Base-by-base conservation (phyloP, 2,113 vertebrate species). In the Sinocyclocheilus maitianheensis region DNA sequence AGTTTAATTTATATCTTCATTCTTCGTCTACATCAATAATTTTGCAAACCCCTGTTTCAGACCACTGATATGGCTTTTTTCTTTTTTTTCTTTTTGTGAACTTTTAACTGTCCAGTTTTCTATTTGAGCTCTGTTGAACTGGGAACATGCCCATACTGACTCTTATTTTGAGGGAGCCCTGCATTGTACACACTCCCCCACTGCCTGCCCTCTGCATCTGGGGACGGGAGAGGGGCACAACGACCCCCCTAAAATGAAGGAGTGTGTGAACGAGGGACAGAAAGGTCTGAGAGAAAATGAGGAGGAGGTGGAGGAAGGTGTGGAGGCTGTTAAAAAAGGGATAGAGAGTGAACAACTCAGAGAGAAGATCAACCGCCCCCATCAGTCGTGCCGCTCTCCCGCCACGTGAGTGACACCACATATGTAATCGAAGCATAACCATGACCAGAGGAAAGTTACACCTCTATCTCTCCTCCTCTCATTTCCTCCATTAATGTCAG, bases 211-310 rank as follows among this genome's bases (percentile, higher is more conserved):
- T n/a, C n/a, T n/a, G 26, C 53, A 86, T 60, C 85, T 88, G 84
- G 81, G 81, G 86, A 90, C 78, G 87, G 91, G 90, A 91, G 90
- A 90, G 85, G 87, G 86, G 85, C 89, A 91, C 81, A 86, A 91
- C 26, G 11, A 8, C 22, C 84, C 14, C 91, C 86, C 91, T 90
- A 92, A 89, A 90, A 91, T 87, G 89, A 74, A 91, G 89, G 86
- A 91, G 91, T 91, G 89, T 86, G 92, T 92, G 92, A 93, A 87
- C 85, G 69, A 34, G 79, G 88, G 75, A 90, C 89, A 92, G 37
- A 88, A 91, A 92, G 89, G 88, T 91, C 90, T 90, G 85, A 12
- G 67, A 72, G 71, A 78, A n/a, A 46, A 79, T 30, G 46, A 51
- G 30, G 40, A 85, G 78, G 88, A 86, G 83, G 22, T 18, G n/a